Evolutionary conservation across 2,888 invertebrate genomes (phyloP), one percentile per base, ranked within the genome.

Genomic region (Dryomyza anilis): DNA sequence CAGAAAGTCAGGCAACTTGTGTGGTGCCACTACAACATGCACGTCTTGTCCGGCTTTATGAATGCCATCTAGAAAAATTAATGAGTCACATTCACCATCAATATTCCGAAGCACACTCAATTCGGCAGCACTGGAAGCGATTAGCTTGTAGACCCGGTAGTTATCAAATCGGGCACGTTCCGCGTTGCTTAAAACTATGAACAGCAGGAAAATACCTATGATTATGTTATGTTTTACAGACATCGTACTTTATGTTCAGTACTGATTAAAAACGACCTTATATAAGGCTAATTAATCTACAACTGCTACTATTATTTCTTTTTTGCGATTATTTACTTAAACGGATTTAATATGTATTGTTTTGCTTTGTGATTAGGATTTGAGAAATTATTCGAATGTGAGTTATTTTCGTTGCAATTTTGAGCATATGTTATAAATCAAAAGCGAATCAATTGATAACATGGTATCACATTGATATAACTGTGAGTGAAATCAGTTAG

Each of bases 81-180:
- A 70, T 1, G 74, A 82, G 59, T 79, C 73, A 58, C 79, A 74
- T 25, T 77, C 7, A 67, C 57, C 69, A 39, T 82, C 74, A 30
- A 88, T 71, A 10, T 81, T 74, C 29, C 80, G 81, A 1, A 89
- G 75, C 58, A 83, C 83, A 0, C 78, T 71, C 10, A 87, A 74
- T 60, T 88, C 85, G 0, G 85, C 82, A 30, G 82, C 77, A 60
- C 76, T 84, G 25, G 78, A 69, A 5, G 89, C 87, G 19, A 79
- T 76, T 1, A 89, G 79, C 75, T 87, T 85, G 70, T 85, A 88
- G n/a, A 89, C 84, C 25, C 85, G 85, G 66, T 86, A 87, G 6
- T 86, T 86, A 60, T 86, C 82, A 73, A 85, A 89, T 29, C 73
- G 71, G 19, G 69, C 45, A 30, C 67, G 66, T 23, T 59, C 68